Base-by-base conservation (phyloP, 2,888 invertebrate species). In the Epirrita christyi region DNA sequence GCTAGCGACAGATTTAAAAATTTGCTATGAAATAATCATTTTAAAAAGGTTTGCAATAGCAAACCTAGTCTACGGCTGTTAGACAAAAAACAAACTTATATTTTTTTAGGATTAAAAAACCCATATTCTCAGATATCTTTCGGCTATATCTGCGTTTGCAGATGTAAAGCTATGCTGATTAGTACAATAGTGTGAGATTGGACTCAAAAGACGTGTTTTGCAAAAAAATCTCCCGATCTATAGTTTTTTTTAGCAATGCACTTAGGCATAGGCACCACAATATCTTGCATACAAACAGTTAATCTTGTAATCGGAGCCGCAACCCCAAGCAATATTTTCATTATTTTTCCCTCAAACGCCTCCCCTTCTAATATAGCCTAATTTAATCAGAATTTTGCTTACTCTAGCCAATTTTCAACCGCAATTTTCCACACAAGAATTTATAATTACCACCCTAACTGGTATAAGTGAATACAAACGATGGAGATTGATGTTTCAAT, bases 331-430 rank as follows among this genome's bases (percentile, higher is more conserved):
- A 75, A 86, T 87, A 86, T 84, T 88, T 90, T 88, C 88, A 90
- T 91, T 90, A 88, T 83, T 85, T n/a, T 84, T 80, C 81, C 81
- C 78, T 76, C 71, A 74, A 83, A 78, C 72, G 66, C 76, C 73
- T 80, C 85, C 88, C 87, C 86, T 80, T 78, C 78, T 78, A 88
- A 88, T 88, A 88, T 81, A 70, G 80, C 79, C 78, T 89, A 87
- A 88, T 90, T 90, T 86, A 90, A 91, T 90, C 83, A 88, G 77
- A 82, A 81, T 80, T 80, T 58, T 83, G 83, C 83, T 83, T 80
- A 78, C 80, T 76, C 71, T 71, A 78, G 76, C 77, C 57, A 78
- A 80, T 80, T 78, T 76, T 68, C 64, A 68, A 75, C 80, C 79
- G 70, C 80, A 79, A 83, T 84, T 81, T 85, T 77, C 75, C 69